phyloP scores from a whole-genome alignment of 2,797 vertebrate genomes.

The Scleropages formosus region DNA sequence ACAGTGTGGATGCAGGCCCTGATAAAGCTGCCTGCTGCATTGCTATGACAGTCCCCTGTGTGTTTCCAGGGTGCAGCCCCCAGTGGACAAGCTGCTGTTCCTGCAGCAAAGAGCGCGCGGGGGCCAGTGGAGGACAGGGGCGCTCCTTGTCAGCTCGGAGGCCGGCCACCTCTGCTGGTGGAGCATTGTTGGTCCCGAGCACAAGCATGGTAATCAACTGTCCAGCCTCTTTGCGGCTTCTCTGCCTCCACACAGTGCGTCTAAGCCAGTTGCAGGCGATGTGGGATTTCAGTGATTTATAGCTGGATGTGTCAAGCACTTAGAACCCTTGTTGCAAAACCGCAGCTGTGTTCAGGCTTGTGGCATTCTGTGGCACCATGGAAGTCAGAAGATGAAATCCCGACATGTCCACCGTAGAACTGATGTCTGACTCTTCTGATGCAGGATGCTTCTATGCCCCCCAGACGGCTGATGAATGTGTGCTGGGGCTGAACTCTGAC shows the following conservation, averaged over 20 bases:
- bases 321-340: conserved; percentile 60
- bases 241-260: background rate
- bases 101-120: conserved; percentile 49
- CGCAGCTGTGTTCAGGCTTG: conserved; percentile 62
- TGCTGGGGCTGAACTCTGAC: conserved; percentile 57
- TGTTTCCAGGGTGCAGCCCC: conserved; percentile 35
- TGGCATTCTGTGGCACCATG: conserved; percentile 45
- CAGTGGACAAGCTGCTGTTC: conserved; percentile 54
- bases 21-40: background rate
- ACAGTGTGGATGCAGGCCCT: background rate
- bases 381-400: conserved; percentile 22
- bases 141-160: conserved; percentile 51
- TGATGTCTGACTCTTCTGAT: background rate
- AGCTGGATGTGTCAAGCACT: conserved; percentile 41
- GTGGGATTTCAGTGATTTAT: conserved; percentile 45
- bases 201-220: conserved; percentile 39
- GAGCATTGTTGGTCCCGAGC: conserved; percentile 46
- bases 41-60: background rate
- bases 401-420: conserved; percentile 25
- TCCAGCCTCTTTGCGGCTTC: background rate
- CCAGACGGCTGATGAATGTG: conserved; percentile 38
- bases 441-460: conserved; percentile 59
- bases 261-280: conserved; percentile 21
- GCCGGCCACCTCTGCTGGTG: conserved; percentile 50
- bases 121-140: conserved; percentile 43